phyloP scores from a whole-genome alignment of 2,797 vertebrate species.

The Ataeniobius toweri region DNA sequence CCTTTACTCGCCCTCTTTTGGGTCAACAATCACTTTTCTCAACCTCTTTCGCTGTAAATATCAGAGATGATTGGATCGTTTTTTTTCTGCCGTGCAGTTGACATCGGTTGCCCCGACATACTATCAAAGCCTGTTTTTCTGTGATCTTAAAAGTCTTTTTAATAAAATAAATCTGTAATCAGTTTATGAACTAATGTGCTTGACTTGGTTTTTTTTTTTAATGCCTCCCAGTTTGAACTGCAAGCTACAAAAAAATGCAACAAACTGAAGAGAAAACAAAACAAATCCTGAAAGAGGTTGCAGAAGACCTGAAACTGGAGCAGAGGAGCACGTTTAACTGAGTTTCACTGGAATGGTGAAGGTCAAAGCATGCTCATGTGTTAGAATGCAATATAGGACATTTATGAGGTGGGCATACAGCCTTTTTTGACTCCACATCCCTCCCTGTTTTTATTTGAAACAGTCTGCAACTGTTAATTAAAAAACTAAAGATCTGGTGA shows the following conservation, averaged over 20 bases:
- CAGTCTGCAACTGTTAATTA: neutral
- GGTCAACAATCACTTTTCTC: slow-evolving; percentile 70
- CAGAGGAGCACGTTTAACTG: no score
- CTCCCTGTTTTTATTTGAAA: neutral
- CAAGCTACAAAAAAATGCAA: no score
- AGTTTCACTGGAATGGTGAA: neutral
- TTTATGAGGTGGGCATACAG: neutral
- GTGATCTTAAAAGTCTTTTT: slow-evolving; percentile 80
- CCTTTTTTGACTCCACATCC: neutral
- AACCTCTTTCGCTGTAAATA: slow-evolving; percentile 91
- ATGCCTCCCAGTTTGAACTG: neutral
- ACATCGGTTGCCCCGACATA: slow-evolving; percentile 91
- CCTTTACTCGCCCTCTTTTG: slow-evolving; percentile 35
- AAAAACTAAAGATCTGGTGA: neutral
- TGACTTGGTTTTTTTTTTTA: neutral
- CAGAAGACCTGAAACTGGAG: no score
- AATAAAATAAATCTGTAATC: slow-evolving; percentile 83
- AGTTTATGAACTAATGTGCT: slow-evolving; percentile 50
- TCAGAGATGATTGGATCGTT: slow-evolving; percentile 73
- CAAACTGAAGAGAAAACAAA: no score
- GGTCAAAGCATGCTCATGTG: neutral
- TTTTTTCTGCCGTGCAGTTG: slow-evolving; percentile 68
- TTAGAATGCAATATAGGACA: no score
- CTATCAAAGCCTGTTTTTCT: slow-evolving; percentile 82
- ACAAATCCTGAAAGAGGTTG: no score